These are phyloP conservation scores for Scylla paramamosain DNA, from an alignment of 1,140 invertebrate species.

Conservation along the genomic window DNA sequence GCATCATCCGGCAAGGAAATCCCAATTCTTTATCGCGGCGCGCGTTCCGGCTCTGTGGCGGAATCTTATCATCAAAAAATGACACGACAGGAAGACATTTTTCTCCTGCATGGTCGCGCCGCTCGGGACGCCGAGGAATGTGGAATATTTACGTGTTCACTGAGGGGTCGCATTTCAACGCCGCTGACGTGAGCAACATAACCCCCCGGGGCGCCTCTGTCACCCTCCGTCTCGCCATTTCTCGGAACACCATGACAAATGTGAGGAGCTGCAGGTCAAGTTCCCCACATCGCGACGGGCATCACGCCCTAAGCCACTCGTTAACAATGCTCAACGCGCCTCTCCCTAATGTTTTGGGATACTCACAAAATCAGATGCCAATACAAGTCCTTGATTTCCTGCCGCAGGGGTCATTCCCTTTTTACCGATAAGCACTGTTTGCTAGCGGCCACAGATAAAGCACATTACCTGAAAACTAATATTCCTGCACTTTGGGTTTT, in stretches of 20 bases:
- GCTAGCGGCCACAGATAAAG: too few species aligned
- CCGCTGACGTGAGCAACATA: constrained; percentile 27
- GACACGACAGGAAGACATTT: constrained; percentile 43
- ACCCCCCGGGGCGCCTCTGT: neutral
- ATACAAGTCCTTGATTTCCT: too few species aligned
- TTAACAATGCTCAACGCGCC: too few species aligned
- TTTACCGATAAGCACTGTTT: too few species aligned
- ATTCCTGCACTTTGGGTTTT: too few species aligned
- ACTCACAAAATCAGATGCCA: too few species aligned
- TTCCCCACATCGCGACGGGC: neutral
- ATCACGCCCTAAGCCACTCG: too few species aligned
- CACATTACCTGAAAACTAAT: too few species aligned
- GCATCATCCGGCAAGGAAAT: constrained; percentile 41
- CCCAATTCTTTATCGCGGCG: constrained; percentile 32
- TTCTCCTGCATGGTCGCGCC: neutral
- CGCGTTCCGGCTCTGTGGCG: constrained; percentile 7
- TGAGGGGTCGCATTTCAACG: constrained; percentile 42
- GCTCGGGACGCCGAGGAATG: constrained; percentile 16
- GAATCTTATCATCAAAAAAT: constrained; percentile 50
- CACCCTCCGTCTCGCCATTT: neutral
- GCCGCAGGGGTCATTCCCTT: too few species aligned
- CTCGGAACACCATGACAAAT: neutral
- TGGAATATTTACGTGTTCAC: constrained; percentile 41
- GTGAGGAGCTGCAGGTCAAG: neutral
- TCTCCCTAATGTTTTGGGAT: too few species aligned